phyloP scores from a whole-genome alignment of 2,797 vertebrate genomes.

The Agapornis canus region DNA sequence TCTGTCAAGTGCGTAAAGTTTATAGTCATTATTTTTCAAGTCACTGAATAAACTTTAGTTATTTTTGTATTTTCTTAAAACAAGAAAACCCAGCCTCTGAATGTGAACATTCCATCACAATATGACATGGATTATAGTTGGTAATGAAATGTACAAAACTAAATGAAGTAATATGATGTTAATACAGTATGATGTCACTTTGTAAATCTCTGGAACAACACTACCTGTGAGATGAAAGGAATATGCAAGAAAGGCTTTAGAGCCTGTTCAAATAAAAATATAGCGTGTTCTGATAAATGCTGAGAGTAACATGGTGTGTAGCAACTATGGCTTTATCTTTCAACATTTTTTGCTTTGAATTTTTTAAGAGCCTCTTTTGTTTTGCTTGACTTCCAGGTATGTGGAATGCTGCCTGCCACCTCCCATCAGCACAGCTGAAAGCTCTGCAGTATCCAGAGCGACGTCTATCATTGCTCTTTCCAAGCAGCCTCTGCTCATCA shows the following conservation, averaged over 20 bases:
- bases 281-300: neutral
- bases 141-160: neutral
- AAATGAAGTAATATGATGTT: neutral
- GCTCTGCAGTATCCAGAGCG: constrained; percentile 76
- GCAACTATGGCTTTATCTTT: neutral
- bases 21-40: neutral
- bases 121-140: neutral
- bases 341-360: neutral
- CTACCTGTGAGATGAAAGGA: neutral
- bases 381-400: constrained; percentile 51
- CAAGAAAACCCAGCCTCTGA: neutral
- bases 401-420: constrained; percentile 82
- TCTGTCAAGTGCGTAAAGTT: constrained; percentile 83
- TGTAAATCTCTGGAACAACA: neutral
- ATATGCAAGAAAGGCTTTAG: neutral
- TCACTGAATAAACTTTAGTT: neutral
- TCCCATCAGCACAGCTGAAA: constrained; percentile 84
- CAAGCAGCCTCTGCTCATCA: constrained; percentile 86
- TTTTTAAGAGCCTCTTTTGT: neutral
- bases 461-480: constrained; percentile 78
- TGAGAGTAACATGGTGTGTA: neutral
- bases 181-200: neutral
- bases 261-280: neutral
- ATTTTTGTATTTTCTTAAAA: neutral
- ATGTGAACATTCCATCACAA: neutral